phyloP scores from a whole-genome alignment of 1,140 invertebrate species.

The Teleogryllus occipitalis region DNA sequence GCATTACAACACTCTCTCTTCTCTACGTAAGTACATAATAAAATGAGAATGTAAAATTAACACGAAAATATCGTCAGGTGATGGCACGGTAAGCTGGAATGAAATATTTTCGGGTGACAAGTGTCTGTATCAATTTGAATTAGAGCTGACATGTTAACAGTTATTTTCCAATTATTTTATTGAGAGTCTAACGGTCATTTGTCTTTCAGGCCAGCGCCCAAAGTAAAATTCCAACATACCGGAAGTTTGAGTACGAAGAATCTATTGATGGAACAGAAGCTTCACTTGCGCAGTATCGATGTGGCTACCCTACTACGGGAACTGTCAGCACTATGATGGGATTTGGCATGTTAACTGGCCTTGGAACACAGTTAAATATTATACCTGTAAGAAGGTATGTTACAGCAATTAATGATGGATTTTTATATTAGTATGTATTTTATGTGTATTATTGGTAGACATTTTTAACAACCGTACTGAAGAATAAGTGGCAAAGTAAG shows the following conservation, averaged over 20 bases:
- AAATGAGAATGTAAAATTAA: no score
- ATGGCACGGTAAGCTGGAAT: background rate
- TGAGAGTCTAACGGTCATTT: background rate
- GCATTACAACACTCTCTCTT: no score
- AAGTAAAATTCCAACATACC: conserved; percentile 17
- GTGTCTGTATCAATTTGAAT: background rate
- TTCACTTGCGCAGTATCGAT: conserved; percentile 18
- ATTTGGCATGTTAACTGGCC: background rate
- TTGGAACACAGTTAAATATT: background rate
- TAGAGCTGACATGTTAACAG: background rate
- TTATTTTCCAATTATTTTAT: background rate
- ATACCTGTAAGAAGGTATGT: background rate
- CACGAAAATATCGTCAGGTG: no score
- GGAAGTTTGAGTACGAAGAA: conserved; percentile 20
- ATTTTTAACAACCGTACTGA: no score
- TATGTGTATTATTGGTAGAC: no score
- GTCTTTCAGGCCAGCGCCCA: conserved; percentile 7
- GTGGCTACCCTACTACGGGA: conserved; percentile 14
- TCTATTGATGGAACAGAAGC: conserved; percentile 20
- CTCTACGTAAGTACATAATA: no score
- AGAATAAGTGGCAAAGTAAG: no score
- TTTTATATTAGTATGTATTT: background rate
- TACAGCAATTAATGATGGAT: background rate
- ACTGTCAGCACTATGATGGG: conserved; percentile 18
- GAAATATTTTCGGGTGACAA: background rate